Evolutionary conservation across 2,113 vertebrate genomes (phyloP), one percentile per base, ranked within the genome.

Genomic region (Ranitomeya imitator): DNA sequence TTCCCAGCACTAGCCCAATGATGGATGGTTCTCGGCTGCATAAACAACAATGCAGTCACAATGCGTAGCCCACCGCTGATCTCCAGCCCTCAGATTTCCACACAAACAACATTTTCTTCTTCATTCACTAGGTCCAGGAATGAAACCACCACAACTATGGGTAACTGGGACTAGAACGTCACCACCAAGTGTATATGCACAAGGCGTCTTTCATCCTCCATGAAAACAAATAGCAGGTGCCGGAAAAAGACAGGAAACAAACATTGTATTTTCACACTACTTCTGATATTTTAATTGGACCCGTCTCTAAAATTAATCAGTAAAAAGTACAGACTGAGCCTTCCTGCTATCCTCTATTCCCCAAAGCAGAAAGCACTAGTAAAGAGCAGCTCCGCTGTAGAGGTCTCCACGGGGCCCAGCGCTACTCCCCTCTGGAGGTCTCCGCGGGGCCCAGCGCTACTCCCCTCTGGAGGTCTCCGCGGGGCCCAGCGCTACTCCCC

Each of bases 91-190:
- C 23, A 83, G 61, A 69, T 83, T 26, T 83, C 45, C n/a, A 10
- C 81, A 67, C 45, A 69, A 83, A 67, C 57, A 61, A 61, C 61
- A 83, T 55, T 55, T 55, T 84, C n/a, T 71, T 71, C 65, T 45
- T 54, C 51, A 84, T 71, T 81, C 79, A 61, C 26, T 37, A 31
- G 31, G 8, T 12, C 60, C 45, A 71, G 65, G 60, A 84, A 84
- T 55, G 51, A 69, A 71, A 84, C 71, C 81, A 83, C 26, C 45
- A 45, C 45, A 67, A 31, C 10, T 77, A 51, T 51, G 26, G 57
- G 55, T 23, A 0, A 9, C 63, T 65, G 63, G 11, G 63, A 21
- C 3, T n/a, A 19, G 0, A n/a, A 26, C 23, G 31, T 82, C 59
- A 67, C 31, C 19, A 52, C 18, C 0, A 31, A 52, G 59, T 19